phyloP scores from a whole-genome alignment of 1,140 invertebrate genomes.

The Apis dorsata region DNA sequence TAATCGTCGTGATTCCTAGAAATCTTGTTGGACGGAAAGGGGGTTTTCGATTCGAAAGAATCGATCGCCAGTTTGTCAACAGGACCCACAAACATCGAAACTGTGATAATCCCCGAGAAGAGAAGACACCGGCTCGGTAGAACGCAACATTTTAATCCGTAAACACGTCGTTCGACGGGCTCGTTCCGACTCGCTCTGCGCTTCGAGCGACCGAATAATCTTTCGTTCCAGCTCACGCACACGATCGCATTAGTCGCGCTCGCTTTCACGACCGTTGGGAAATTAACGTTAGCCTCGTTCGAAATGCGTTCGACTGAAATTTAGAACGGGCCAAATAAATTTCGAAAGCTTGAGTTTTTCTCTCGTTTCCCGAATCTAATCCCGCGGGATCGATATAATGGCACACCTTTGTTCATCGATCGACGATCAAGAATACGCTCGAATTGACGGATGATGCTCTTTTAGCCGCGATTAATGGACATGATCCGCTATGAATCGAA shows the following conservation, averaged over 20 bases:
- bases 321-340: background rate
- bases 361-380: too few relatives aligned
- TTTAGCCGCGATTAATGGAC: too few relatives aligned
- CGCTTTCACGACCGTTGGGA: constrained; percentile 38
- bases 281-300: constrained; percentile 50
- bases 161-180: constrained; percentile 67
- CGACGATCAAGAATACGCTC: too few relatives aligned
- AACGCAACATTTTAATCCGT: constrained; percentile 70
- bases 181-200: constrained; percentile 22
- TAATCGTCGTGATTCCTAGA: background rate
- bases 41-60: constrained; percentile 45
- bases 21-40: constrained; percentile 7
- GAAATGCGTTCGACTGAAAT: background rate
- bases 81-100: constrained; percentile 48
- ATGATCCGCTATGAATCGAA: too few relatives aligned
- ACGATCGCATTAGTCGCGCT: constrained; percentile 64
- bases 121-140: constrained; percentile 48
- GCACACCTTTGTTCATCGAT: too few relatives aligned
- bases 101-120: constrained; percentile 68
- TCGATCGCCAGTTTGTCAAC: constrained; percentile 54
- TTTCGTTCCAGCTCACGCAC: constrained; percentile 50
- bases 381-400: too few relatives aligned
- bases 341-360: background rate
- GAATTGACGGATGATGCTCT: too few relatives aligned
- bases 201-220: constrained; percentile 57